Evolutionary conservation across 2,113 vertebrate species (phyloP).

Genomic region (Rhabdornis inornatus): DNA sequence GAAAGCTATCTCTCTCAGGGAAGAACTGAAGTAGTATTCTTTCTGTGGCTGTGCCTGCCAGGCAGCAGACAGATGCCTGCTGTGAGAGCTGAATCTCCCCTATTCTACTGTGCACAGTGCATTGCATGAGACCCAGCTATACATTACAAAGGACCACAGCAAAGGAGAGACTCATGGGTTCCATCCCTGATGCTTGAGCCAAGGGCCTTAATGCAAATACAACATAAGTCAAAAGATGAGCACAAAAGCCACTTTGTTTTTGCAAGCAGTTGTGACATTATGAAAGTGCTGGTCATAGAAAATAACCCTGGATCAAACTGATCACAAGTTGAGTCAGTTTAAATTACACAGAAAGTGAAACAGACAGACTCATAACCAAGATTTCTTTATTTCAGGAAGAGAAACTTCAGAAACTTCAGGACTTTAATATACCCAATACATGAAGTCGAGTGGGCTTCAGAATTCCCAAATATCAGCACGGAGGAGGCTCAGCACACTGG

Average conservation of each 20-base stretch:
- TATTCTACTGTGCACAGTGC: background rate
- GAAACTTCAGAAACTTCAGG: background rate
- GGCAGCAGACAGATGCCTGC: constrained; percentile 37
- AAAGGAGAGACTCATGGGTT: background rate
- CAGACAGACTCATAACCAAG: background rate
- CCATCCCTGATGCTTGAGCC: background rate
- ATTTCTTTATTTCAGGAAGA: background rate
- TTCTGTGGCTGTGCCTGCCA: constrained; percentile 12
- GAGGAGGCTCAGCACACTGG: background rate
- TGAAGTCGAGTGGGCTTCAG: background rate
- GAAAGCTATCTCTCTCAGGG: constrained; percentile 57
- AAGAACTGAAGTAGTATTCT: constrained; percentile 54
- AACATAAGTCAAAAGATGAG: background rate
- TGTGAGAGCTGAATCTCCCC: constrained; percentile 2
- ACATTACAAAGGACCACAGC: constrained; percentile 23
- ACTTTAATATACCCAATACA: background rate
- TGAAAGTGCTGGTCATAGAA: background rate
- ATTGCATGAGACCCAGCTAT: background rate
- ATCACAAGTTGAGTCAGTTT: background rate
- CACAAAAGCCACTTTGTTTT: background rate
- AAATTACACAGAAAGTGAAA: constrained; percentile 19
- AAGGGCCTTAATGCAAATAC: background rate
- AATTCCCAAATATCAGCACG: background rate
- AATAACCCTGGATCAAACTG: background rate
- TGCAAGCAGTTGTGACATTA: background rate